Conservation (phyloP, 1,140 invertebrate genomes). For the Sipha flava region DNA sequence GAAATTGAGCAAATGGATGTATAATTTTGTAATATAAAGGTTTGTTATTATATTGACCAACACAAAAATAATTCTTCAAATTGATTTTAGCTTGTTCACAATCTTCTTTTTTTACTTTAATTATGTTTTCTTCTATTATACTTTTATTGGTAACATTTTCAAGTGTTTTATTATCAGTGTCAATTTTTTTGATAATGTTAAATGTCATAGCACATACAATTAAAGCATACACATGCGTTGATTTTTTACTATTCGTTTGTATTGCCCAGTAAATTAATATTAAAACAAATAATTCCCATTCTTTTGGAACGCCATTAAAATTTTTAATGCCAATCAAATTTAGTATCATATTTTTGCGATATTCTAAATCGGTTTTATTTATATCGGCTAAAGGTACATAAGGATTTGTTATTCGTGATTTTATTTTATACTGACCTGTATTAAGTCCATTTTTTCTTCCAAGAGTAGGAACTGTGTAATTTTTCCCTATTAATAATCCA, state of each 20-base stretch:
- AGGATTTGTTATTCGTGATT: neutral
- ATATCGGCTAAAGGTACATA: constrained; percentile 4
- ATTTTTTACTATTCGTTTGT: constrained; percentile 27
- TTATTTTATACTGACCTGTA: neutral
- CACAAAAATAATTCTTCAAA: neutral
- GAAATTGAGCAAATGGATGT: constrained; percentile 22
- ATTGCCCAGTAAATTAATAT: constrained; percentile 37
- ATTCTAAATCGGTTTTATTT: neutral
- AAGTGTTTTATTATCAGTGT: neutral
- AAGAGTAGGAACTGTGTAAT: constrained; percentile 11
- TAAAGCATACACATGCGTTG: constrained; percentile 34
- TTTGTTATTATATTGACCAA: constrained; percentile 11
- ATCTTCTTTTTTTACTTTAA: neutral
- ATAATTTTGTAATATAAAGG: constrained; percentile 25
- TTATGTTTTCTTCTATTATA: neutral
- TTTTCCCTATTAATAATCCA: constrained; percentile 48
- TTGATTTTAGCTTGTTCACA: neutral
- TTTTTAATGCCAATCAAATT: constrained; percentile 28
- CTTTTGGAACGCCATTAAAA: constrained; percentile 29
- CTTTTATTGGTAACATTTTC: neutral
- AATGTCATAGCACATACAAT: constrained; percentile 36
- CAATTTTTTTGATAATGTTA: constrained; percentile 14
- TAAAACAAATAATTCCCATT: constrained; percentile 37
- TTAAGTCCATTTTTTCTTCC: constrained; percentile 24
- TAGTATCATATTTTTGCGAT: constrained; percentile 22